Evolutionary conservation across 2,797 vertebrate genomes (phyloP), one percentile per base, ranked within the genome.

Genomic region (Buphagus erythrorhynchus): DNA sequence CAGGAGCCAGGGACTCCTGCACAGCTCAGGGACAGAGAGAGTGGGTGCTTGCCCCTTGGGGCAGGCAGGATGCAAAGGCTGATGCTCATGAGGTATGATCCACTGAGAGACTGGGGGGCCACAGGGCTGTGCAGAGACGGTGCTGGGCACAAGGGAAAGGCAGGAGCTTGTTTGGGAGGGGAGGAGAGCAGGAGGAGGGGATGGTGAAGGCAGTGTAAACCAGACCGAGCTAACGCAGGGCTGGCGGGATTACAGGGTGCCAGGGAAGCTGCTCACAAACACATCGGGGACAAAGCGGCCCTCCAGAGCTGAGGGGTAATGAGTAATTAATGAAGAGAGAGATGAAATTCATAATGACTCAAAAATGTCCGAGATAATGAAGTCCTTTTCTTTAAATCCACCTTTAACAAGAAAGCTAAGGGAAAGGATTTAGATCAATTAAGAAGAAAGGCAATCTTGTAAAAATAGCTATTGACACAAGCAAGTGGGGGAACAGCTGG

Each of bases 381-480:
- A 98, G 97, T 97, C 90, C 97, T 96, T 63, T 76, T 94, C 97
- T 97, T 97, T 97, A 98, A 98, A 98, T 98, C 63, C 95, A 97
- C 95, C 96, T 96, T 98, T 98, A 98, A 98, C 97, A 98, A 98
- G 98, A 98, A 98, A 98, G 98, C 95, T 77, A 94, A 97, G 97
- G 97, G 97, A 96, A 98, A 98, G 98, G 98, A 98, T 97, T 98
- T 98, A 97, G 80, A 96, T 98, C 98, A 98, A 98, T 98, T 98
- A 98, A 98, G 94, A 94, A 97, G 96, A 98, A 98, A 91, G 90
- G 62, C 78, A 97, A 91, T 65, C 84, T 93, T 93, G 92, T 96
- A 97, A 98, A 98, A 98, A 98, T 97, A 98, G 96, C 94, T 97
- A 33, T 97, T 97, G 97, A 97, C 90, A 97, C 95, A 96, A 97